phyloP scores from a whole-genome alignment of 2,113 vertebrate genomes.

The Corythornis cristatus region DNA sequence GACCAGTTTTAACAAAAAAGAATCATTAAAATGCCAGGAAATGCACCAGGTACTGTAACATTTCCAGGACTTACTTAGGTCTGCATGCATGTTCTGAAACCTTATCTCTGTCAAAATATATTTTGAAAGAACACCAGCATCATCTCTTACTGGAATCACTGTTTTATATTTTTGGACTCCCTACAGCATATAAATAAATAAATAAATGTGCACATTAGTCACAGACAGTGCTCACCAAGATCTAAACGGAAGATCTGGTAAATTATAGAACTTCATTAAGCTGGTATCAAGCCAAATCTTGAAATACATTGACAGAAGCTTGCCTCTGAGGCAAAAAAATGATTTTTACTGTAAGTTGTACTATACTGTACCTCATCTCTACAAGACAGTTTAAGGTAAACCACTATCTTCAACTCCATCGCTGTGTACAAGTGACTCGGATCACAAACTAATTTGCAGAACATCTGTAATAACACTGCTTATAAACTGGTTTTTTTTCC shows the following conservation, averaged over 20 bases:
- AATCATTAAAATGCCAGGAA: constrained; percentile 33
- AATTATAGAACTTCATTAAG: constrained; percentile 9
- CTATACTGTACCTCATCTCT: background rate
- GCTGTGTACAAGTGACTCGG: background rate
- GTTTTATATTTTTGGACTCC: background rate
- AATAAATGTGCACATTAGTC: background rate
- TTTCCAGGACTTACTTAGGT: constrained; percentile 19
- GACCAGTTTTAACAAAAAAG: background rate
- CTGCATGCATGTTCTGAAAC: background rate
- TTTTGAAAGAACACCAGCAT: constrained; percentile 20
- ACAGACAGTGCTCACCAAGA: background rate
- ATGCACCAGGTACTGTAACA: background rate
- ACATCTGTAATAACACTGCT: background rate
- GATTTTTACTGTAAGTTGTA: background rate
- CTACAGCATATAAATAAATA: background rate
- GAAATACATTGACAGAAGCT: background rate
- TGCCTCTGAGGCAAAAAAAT: background rate
- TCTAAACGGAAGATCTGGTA: constrained; percentile 16
- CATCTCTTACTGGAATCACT: constrained; percentile 43
- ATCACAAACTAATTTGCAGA: background rate
- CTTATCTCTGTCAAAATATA: constrained; percentile 46
- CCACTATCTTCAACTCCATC: background rate
- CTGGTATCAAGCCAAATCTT: background rate
- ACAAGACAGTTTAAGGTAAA: background rate
- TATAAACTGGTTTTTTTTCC: background rate